A percentile compares a stretch with the other conserved stretches of the same genome.
These are phyloP conservation scores for Onychorhynchus coronatus DNA, from an alignment of 2,113 vertebrate species.

Conservation along the genomic window DNA sequence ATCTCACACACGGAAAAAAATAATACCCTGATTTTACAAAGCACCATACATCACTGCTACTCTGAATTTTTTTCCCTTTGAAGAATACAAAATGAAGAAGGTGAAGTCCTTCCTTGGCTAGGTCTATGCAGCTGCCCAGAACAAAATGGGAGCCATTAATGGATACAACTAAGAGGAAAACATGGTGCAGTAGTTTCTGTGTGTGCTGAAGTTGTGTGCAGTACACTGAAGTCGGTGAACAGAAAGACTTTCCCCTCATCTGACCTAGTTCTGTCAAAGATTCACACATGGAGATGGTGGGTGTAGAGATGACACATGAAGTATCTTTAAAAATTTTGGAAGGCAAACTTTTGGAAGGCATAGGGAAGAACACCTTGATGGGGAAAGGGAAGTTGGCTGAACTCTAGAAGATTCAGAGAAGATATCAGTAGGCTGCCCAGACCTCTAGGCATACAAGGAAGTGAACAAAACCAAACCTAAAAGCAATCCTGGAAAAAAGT, in stretches of 20 bases:
- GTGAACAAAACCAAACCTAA: background rate
- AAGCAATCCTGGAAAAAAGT: background rate
- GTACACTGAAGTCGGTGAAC: background rate
- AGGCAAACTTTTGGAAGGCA: background rate
- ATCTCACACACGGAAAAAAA: background rate
- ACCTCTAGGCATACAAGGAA: background rate
- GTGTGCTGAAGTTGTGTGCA: background rate
- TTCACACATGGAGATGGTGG: conserved; percentile 41
- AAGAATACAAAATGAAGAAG: background rate
- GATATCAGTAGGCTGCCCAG: background rate
- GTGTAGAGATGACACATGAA: conserved; percentile 34
- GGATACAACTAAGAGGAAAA: background rate
- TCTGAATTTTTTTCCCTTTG: background rate
- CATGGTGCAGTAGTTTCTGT: background rate
- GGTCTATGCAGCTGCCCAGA: background rate
- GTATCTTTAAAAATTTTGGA: conserved; percentile 2
- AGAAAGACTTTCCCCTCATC: conserved; percentile 14
- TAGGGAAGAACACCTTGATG: background rate
- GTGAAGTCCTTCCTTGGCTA: background rate
- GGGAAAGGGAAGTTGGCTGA: background rate
- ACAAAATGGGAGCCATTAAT: background rate
- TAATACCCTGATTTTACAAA: fast-evolving
- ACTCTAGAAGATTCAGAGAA: background rate
- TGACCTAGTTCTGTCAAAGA: conserved; percentile 59
- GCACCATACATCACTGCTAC: background rate